Base-by-base conservation (phyloP, 2,888 invertebrate genomes). In the Mesorhabditis spiculigera region DNA sequence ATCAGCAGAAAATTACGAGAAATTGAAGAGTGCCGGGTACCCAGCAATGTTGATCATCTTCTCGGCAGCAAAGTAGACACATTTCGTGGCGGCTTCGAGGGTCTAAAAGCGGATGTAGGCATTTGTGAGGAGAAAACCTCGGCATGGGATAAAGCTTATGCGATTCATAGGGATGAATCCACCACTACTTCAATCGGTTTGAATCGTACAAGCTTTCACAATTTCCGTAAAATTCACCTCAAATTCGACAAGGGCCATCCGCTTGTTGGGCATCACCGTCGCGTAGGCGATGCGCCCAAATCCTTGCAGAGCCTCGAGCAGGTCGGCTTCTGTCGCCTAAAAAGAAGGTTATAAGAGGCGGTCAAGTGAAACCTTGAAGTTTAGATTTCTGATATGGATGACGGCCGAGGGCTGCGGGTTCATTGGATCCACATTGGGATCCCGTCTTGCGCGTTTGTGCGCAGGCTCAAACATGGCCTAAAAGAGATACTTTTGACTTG, bases 311-410 rank as follows among this genome's bases (percentile, higher is more conserved):
- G 88, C 86, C 70, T 87, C 87, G 6, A 88, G 81, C 13, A 89
- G 75, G 74, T 89, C 88, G n/a, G 86, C 85, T 74, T 89, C 88
- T 8, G 86, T 85, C 4, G 86, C 87, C 71, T 79, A 62, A 69
- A 76, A 65, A 63, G n/a, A 28, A 42, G 45, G 45, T 42, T n/a
- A n/a, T 8, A 10, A 10, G 5, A 28, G 28, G 28, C 28, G 28
- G 28, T 28, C 28, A 28, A 28, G 28, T 28, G 28, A 28, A 43
- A 76, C 80, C 68, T 84, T 81, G 41, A 86, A 87, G 62, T 85
- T 82, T 43, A 89, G 80, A 66, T 88, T 87, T 64, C 88, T 78
- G 4, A 89, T 86, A 78, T 88, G 88, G 8, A 89, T 86, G n/a
- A 89, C 88, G 44, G 86, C 84, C 4, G 88, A 88, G 6, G 88